Percentiles rank a stretch among this genome's conserved stretches.
phyloP scores from a whole-genome alignment of 2,888 invertebrate species.

The Limulus polyphemus region DNA sequence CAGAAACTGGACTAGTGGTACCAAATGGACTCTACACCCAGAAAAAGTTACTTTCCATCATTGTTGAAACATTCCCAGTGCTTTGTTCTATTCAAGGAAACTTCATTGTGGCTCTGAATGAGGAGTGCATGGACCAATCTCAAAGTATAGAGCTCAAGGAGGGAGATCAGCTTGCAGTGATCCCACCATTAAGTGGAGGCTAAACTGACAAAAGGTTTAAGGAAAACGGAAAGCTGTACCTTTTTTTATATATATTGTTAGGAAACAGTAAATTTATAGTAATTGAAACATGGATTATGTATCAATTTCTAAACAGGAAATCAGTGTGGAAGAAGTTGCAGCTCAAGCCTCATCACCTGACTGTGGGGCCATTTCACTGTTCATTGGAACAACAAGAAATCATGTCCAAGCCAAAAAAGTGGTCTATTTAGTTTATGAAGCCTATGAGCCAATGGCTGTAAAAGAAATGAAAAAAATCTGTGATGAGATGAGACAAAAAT shows the following conservation, averaged over 20 bases:
- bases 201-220: constrained; percentile 35
- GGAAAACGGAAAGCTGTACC: too few relatives aligned
- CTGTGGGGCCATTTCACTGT: constrained; percentile 79
- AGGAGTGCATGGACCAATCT: constrained; percentile 54
- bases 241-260: too few relatives aligned
- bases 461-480: constrained; percentile 66
- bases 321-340: constrained; percentile 5
- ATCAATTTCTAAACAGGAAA: too few relatives aligned
- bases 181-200: constrained; percentile 90
- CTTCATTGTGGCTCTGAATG: constrained; percentile 69
- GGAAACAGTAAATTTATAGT: too few relatives aligned
- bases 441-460: constrained; percentile 80
- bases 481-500: constrained; percentile 53
- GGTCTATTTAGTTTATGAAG: constrained; percentile 78
- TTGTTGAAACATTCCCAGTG: constrained; percentile 47
- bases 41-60: constrained; percentile 46
- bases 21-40: constrained; percentile 44
- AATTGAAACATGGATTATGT: too few relatives aligned
- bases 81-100: constrained; percentile 54
- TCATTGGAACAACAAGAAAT: constrained; percentile 69
- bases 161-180: constrained; percentile 74
- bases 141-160: constrained; percentile 44
- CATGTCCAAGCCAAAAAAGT: constrained; percentile 19
- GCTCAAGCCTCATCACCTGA: constrained; percentile 31
- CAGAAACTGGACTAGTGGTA: constrained; percentile 45